Evolutionary conservation across 2,888 invertebrate genomes (phyloP), one percentile per base, ranked within the genome.

Genomic region (Tetanocera ferruginea): DNA sequence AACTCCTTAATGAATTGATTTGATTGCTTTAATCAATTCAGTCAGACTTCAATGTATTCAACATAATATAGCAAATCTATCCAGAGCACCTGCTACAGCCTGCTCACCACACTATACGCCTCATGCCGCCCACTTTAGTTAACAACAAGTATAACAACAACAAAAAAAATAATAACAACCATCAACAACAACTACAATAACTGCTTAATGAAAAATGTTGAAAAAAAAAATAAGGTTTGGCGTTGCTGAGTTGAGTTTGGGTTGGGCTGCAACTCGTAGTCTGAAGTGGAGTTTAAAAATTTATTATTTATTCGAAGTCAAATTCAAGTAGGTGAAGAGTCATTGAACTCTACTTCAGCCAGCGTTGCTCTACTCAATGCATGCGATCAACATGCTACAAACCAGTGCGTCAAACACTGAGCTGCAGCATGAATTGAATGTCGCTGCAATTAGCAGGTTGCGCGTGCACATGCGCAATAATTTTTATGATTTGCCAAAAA

Each of bases 401-500:
- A 19, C 23, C 64, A 31, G 14, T 31, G 64, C 64, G 31, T n/a
- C 64, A 64, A 14, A 31, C 34, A 31, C 28, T 64, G 49, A 8
- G 19, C 23, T 14, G 37, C 43, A 19, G 67, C 67, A 67, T 19
- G 37, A 67, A 37, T 19, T 23, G 43, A 25, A 19, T 17, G 64
- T n/a, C 28, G 28, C 64, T 17, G 64, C 67, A 31, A 64, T 64
- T 64, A 64, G 31, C 64, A 64, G n/a, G 34, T 64, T 34, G 64
- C 64, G 6, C 55, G 23, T 34, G 28, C 62, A 25, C 62, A 62
- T 62, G 62, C 62, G 62, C 62, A 62, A 62, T 28, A 62, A 37
- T 67, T 67, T 67, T 67, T 67, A 67, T 67, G 49, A 23, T 67
- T 67, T 49, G 67, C 67, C 67, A 67, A 67, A 67, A 67, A 67